Base-by-base conservation (phyloP, 2,797 vertebrate genomes). In the Scyliorhinus canicula region DNA sequence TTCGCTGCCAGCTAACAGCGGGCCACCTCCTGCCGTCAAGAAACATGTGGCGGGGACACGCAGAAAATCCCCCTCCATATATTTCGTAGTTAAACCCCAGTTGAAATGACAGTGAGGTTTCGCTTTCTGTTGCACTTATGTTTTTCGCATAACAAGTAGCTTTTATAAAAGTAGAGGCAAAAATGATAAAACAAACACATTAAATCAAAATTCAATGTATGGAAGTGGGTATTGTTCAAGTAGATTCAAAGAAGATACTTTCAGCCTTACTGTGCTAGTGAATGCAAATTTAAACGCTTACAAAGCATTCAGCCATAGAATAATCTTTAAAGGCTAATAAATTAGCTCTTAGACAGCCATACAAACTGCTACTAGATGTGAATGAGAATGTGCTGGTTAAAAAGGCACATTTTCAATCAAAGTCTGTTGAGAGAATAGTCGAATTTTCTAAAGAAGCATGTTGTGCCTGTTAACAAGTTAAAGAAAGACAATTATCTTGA, bases 401-500 rank as follows among this genome's bases (percentile, higher is more conserved):
- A 98, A 98, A 98, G 97, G 96, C 97, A 96, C 97, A 97, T 98
- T 97, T 98, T 98, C 98, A 98, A 98, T 99, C 98, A 98, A 98
- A 98, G 98, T 98, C 98, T 97, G 98, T 98, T 98, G 98, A 98
- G 97, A 98, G 98, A 98, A 98, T 97, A 97, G 98, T 97, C 97
- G 97, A 97, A 96, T 97, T 98, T 98, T 98, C 97, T 98, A 98
- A 98, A 98, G 98, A 98, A 97, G 97, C 98, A 99, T 98, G 98
- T 98, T 98, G 98, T 97, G 98, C 98, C 98, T 98, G 98, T 98
- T 99, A 99, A 99, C 98, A 98, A 98, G 98, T 97, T 97, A 98
- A 98, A 98, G 98, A 98, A 98, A 96, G 97, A 97, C 97, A 97
- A 97, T 98, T 98, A 98, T 97, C 97, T 96, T 98, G 98, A 98